Evolutionary conservation across 1,140 invertebrate genomes (phyloP).

Genomic region (Drosophila athabasca): DNA sequence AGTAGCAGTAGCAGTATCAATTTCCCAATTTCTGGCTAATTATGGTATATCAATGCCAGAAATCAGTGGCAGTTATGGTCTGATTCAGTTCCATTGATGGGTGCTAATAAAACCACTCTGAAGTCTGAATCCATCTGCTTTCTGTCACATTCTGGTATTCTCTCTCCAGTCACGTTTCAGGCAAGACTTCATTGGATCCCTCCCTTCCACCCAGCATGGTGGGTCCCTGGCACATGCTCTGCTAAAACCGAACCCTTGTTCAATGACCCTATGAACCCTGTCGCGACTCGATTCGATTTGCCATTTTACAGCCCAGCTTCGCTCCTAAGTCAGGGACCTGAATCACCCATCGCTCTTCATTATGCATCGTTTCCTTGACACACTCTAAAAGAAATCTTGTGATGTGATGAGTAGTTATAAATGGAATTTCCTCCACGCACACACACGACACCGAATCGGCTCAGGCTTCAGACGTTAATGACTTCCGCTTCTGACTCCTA

Average conservation of each 20-base stretch:
- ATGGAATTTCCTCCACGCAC: constrained; percentile 24
- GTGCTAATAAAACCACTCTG: no score
- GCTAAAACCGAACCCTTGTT: neutral
- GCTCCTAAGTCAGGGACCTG: constrained; percentile 11
- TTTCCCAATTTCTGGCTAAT: no score
- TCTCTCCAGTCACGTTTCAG: no score
- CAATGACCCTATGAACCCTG: constrained; percentile 14
- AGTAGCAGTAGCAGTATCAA: no score
- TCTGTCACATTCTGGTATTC: no score
- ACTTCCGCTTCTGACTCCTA: constrained; percentile 54
- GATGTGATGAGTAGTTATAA: constrained; percentile 40
- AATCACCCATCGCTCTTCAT: constrained; percentile 24
- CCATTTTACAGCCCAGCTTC: constrained; percentile 8
- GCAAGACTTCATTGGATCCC: no score
- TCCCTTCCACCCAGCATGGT: no score
- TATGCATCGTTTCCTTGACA: constrained; percentile 14
- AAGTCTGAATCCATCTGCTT: no score
- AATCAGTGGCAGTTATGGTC: no score
- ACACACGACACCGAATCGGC: constrained; percentile 24
- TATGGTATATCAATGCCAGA: no score
- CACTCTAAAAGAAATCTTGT: constrained; percentile 4
- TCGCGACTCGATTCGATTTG: constrained; percentile 3
- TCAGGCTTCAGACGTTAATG: constrained; percentile 55
- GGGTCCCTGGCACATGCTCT: neutral
- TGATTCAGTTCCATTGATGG: no score